Percentiles rank a stretch among this genome's conserved stretches.
These are phyloP conservation scores for Meliscaeva auricollis DNA, from an alignment of 2,888 invertebrate genomes.

Conservation along the genomic window DNA sequence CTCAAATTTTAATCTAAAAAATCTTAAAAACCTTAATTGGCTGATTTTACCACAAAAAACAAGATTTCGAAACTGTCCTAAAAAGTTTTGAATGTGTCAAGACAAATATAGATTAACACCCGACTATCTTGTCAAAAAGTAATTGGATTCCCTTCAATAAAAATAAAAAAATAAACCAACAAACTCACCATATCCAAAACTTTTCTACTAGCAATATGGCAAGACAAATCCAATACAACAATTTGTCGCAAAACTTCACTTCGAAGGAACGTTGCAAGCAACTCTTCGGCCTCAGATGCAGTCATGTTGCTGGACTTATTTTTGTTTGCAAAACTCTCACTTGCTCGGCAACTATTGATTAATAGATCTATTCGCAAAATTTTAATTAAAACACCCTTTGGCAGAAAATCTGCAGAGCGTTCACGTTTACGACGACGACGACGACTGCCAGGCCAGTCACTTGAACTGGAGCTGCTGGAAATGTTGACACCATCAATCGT, in stretches of 20 bases:
- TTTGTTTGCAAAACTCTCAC: constrained; percentile 43
- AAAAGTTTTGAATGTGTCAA: neutral
- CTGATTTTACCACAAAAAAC: too few relatives aligned
- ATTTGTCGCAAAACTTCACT: constrained; percentile 81
- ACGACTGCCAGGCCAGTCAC: constrained; percentile 26
- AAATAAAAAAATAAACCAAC: constrained; percentile 2
- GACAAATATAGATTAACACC: neutral
- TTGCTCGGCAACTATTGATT: constrained; percentile 65
- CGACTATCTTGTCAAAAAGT: neutral
- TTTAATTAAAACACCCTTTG: constrained; percentile 79
- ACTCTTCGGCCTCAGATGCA: constrained; percentile 58
- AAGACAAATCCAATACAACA: constrained; percentile 82
- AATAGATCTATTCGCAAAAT: constrained; percentile 80
- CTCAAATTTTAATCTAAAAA: too few relatives aligned
- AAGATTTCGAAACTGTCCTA: too few relatives aligned
- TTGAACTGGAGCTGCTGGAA: constrained; percentile 50
- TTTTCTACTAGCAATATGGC: constrained; percentile 81
- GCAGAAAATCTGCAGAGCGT: constrained; percentile 52
- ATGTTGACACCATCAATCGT: constrained; percentile 44
- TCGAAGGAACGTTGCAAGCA: constrained; percentile 77
- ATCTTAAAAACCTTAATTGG: too few relatives aligned
- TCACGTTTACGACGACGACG: neutral
- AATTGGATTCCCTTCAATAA: constrained; percentile 15
- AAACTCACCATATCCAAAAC: constrained; percentile 82
- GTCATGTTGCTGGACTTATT: constrained; percentile 17